A percentile compares a stretch with the other conserved stretches of the same genome.
phyloP scores from a whole-genome alignment of 2,113 vertebrate genomes.

The Cairina moschata region DNA sequence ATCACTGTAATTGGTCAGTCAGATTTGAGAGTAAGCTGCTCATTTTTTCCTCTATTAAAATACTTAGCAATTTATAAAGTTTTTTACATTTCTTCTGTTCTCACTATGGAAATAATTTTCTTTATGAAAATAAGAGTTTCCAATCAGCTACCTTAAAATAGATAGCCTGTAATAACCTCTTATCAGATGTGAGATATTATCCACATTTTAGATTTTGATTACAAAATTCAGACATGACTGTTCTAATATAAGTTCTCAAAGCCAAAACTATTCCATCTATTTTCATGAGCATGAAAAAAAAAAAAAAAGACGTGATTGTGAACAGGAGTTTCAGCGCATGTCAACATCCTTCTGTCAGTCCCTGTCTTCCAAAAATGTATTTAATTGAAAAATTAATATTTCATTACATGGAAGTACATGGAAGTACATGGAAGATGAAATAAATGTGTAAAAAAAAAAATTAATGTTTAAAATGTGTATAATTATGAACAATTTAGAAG shows the following conservation, averaged over 20 bases:
- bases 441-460: background rate
- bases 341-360: background rate
- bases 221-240: background rate
- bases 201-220: background rate
- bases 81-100: slow-evolving; percentile 10
- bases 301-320: background rate
- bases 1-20: slow-evolving; percentile 14
- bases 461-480: background rate
- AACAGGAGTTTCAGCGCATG: background rate
- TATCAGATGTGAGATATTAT: background rate
- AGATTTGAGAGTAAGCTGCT: background rate
- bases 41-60: background rate
- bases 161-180: background rate
- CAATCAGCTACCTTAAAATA: background rate
- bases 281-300: background rate
- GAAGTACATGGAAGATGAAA: background rate
- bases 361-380: background rate
- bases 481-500: slow-evolving; percentile 14
- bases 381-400: slow-evolving; percentile 30
- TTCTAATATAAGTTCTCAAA: background rate
- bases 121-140: background rate
- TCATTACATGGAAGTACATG: background rate
- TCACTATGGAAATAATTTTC: background rate
- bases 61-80: background rate
- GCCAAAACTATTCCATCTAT: background rate